Conservation (phyloP, 2,888 invertebrate genomes). For the Empis stercorea region DNA sequence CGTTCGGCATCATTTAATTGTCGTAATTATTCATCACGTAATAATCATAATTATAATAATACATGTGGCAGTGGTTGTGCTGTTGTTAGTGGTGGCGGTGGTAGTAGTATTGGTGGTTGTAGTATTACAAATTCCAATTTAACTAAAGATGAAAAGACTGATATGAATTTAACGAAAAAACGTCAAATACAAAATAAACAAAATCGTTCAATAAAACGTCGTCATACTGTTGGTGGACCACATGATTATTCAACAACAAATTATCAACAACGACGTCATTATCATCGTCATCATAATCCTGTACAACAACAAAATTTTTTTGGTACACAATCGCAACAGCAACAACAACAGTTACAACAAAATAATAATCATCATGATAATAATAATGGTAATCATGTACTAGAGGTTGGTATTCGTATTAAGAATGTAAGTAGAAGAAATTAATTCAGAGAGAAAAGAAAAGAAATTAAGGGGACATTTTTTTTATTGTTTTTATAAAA, state of each 20-base stretch:
- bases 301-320: conserved; percentile 4
- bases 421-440: background rate
- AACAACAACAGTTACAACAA: conserved; percentile 11
- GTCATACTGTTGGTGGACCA: conserved; percentile 89
- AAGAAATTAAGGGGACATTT: background rate
- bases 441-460: background rate
- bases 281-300: conserved; percentile 23
- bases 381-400: conserved; percentile 25
- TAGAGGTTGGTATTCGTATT: conserved; percentile 31
- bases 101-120: conserved; percentile 14
- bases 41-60: conserved; percentile 33
- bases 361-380: conserved; percentile 12
- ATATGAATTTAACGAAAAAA: conserved; percentile 64
- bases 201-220: conserved; percentile 60
- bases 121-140: conserved; percentile 29
- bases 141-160: conserved; percentile 63
- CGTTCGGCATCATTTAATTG: conserved; percentile 36
- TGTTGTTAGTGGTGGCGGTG: too few relatives aligned
- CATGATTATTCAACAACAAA: conserved; percentile 49
- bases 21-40: conserved; percentile 34
- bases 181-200: conserved; percentile 43
- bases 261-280: conserved; percentile 21
- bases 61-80: conserved; percentile 28
- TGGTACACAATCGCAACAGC: conserved; percentile 10
- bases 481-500: too few relatives aligned